Evolutionary conservation across 2,113 vertebrate genomes (phyloP), one percentile per base, ranked within the genome.

Genomic region (Eidolon helvum): DNA sequence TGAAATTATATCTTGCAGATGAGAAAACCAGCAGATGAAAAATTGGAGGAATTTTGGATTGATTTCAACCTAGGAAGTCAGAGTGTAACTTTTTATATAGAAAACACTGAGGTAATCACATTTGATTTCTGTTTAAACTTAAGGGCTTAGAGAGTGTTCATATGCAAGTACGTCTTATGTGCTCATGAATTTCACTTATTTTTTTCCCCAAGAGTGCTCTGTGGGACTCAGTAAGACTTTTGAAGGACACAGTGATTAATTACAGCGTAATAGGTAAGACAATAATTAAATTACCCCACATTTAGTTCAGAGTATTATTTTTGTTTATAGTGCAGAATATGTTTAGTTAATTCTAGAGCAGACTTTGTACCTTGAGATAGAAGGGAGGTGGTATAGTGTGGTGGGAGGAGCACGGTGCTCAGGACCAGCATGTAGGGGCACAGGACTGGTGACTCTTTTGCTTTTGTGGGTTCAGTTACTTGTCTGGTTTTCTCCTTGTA

Each of bases 31-130:
- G 96, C 98, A 0, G 99, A 99, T 28, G 99, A 99, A 35, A 99
- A 99, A 48, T 97, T 99, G 90, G 99, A 99, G 16, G 86, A 99
- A 65, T 99, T 99, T 96, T 99, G 99, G 99, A 98, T 99, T 0
- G 99, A 99, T 91, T 99, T 99, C 92, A 99, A 99, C 3, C 3
- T 97, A 0, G 98, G 98, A 50, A 99, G 99, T 75, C 98, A 98
- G 82, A 99, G 99, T n/a, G 97, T 99, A 85, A 99, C 99, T 91
- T 99, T 99, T 98, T 99, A 99, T 30, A 98, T 99, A 50, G 97
- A 99, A 28, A 98, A 98, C 35, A 96, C 92, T 0, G 98, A 99
- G 99, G 99, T 99, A 98, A 97, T 71, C 66, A 9, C 8, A 3
- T 0, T 3, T 65, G 10, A 50, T 53, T 71, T 80, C 80, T 61